phyloP scores from a whole-genome alignment of 2,888 invertebrate genomes.

The Laspeyria flexula region DNA sequence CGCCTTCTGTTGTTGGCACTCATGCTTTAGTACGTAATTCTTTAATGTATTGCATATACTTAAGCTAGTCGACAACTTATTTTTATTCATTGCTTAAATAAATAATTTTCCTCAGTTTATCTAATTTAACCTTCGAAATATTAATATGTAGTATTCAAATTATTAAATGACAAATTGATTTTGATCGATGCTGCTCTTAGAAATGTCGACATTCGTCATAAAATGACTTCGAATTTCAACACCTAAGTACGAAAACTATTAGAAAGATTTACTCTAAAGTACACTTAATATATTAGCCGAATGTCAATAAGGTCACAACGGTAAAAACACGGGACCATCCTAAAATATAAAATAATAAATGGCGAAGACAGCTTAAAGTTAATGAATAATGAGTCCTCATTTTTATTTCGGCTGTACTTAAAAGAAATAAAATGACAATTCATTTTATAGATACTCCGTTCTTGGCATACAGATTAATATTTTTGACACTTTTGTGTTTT shows the following conservation, averaged over 20 bases:
- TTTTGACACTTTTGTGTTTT: slow-evolving; percentile 35
- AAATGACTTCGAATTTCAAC: slow-evolving; percentile 24
- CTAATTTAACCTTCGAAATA: too few relatives aligned
- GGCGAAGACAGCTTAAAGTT: slow-evolving; percentile 43
- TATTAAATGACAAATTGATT: slow-evolving; percentile 1
- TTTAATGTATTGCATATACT: too few relatives aligned
- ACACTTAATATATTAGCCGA: slow-evolving; percentile 30
- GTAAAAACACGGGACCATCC: slow-evolving; percentile 35
- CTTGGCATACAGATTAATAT: slow-evolving; percentile 33
- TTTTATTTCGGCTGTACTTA: slow-evolving; percentile 39
- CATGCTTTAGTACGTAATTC: too few relatives aligned
- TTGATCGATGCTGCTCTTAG: not conserved
- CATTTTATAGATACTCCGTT: slow-evolving; percentile 31
- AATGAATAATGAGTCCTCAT: slow-evolving; percentile 35
- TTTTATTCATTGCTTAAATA: too few relatives aligned
- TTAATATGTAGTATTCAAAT: not conserved
- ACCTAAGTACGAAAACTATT: slow-evolving; percentile 40
- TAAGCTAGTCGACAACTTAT: too few relatives aligned
- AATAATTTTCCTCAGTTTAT: too few relatives aligned
- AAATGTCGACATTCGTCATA: not conserved
- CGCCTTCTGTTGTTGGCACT: too few relatives aligned
- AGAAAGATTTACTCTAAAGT: slow-evolving; percentile 17
- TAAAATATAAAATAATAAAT: slow-evolving; percentile 44
- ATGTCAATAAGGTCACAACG: slow-evolving; percentile 46
- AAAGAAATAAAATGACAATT: slow-evolving; percentile 41